Conservation (phyloP, 2,888 invertebrate species). For the Eupithecia centaureata region DNA sequence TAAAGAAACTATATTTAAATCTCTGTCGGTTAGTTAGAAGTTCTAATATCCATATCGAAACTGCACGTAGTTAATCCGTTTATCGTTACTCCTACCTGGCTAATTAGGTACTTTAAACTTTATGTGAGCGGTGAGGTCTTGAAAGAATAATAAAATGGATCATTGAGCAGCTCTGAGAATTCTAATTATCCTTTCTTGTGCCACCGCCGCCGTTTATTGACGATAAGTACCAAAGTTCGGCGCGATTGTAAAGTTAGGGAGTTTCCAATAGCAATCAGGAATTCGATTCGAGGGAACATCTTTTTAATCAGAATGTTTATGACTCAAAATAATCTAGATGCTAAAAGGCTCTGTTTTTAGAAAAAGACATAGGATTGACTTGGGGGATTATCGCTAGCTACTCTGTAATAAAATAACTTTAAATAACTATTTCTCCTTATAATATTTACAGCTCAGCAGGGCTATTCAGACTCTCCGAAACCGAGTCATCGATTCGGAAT, state of each 20-base stretch:
- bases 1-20: neutral
- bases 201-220: slow-evolving; percentile 25
- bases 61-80: neutral
- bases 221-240: slow-evolving; percentile 2
- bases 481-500: too few relatives aligned
- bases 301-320: slow-evolving; percentile 18
- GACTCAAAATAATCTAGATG: neutral
- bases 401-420: neutral
- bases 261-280: slow-evolving; percentile 8
- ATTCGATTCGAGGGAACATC: slow-evolving; percentile 17
- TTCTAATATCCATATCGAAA: neutral
- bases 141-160: slow-evolving; percentile 25
- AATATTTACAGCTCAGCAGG: too few relatives aligned
- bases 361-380: neutral
- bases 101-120: slow-evolving; percentile 10
- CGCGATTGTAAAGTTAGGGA: neutral
- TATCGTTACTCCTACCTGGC: neutral
- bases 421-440: too few relatives aligned
- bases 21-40: neutral
- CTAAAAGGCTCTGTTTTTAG: neutral
- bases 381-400: neutral
- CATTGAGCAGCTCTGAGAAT: slow-evolving; percentile 12
- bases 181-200: slow-evolving; percentile 14
- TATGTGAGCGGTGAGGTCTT: slow-evolving; percentile 13
- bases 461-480: too few relatives aligned